Base-by-base conservation (phyloP, 2,888 invertebrate species). In the Erebia palarica region DNA sequence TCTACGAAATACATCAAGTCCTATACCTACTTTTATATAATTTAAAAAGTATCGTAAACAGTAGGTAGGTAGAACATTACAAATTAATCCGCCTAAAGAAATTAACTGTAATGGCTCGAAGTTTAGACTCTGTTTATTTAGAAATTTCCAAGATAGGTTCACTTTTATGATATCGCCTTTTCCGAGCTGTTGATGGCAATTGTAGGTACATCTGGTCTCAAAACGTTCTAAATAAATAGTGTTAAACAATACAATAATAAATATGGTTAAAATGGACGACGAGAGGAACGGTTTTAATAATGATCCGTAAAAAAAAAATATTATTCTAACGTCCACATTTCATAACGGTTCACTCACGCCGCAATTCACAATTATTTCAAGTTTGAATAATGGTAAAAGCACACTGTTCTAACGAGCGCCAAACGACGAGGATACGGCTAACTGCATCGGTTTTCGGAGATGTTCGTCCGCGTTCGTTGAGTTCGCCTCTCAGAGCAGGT, bases 241-340 rank as follows among this genome's bases (percentile, higher is more conserved):
- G 36, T 2, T n/a, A n/a, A n/a, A n/a, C n/a, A 3, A 51, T n/a
- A 57, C 18, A 21, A 21, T 57, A 65, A 21, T 21, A 27, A 27
- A 49, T 44, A 27, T 16, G 49, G 14, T 49, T 36, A 27, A 27
- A 36, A 67, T 51, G 67, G 67, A 66, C 66, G 58, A 49, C 59
- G 49, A 47, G 44, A 21, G 51, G n/a, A 11, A 36, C 18, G 55
- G 36, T 27, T 59, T 58, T 36, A 59, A 14, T 59, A 44, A 36
- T 36, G 5, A 36, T 44, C 16, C 44, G 18, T 16, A 61, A 47
- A 44, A 60, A 42, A 8, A 42, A 14, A 14, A 27, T 58, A 27
- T 27, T n/a, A 53, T 16, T 53, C 9, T 53, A 16, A 8, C 16
- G 16, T 53, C 55, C 18, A 59, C n/a, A 13, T 44, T 42, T 55